Base-by-base conservation (phyloP, 2,797 vertebrate genomes). In the Lepidocolaptes lacrymiger region DNA sequence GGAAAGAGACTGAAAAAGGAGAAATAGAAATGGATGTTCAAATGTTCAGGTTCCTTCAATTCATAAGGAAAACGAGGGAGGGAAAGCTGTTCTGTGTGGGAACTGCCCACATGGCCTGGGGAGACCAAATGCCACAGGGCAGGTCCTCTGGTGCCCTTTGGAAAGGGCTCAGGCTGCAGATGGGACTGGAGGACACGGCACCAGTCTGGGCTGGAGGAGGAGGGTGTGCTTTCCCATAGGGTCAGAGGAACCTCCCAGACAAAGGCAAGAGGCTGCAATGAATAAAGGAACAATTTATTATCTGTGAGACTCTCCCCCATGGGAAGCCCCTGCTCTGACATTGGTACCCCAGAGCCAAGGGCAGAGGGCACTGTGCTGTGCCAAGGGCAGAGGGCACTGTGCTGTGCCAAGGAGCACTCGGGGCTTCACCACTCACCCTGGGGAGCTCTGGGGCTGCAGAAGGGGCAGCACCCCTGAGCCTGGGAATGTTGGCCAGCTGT, bases 51-150 rank as follows among this genome's bases (percentile, higher is more conserved):
- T 12, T 20, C 41, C 69, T 46, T 39, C 46, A 21, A 8, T 15
- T 28, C 30, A 0, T 0, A 8, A 18, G 30, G 19, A 61, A 14
- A 64, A 15, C 0, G 2, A 39, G 17, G 32, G 32, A 54, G n/a
- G 43, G n/a, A 46, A 51, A 72, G 32, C 11, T 55, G 30, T 39
- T 79, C 73, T 13, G 26, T 7, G 59, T 30, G 77, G 48, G 34
- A 66, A 5, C 23, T 2, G 8, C 23, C 41, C 44, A 11, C 32
- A 13, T 1, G 8, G 13, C 30, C 67, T 51, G 72, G 28, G 62
- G 63, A 71, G 20, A 20, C 19, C 13, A 36, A 34, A 30, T 34
- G 16, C 49, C 22, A 22, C 14, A 11, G 69, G 30, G 2, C 39
- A 63, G 49, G 22, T 14, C 36, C 49, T 68, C 24, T 24, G 36